A percentile compares a stretch with the other conserved stretches of the same genome.
Conservation (phyloP, 2,113 vertebrate genomes). For the Myodes glareolus region DNA sequence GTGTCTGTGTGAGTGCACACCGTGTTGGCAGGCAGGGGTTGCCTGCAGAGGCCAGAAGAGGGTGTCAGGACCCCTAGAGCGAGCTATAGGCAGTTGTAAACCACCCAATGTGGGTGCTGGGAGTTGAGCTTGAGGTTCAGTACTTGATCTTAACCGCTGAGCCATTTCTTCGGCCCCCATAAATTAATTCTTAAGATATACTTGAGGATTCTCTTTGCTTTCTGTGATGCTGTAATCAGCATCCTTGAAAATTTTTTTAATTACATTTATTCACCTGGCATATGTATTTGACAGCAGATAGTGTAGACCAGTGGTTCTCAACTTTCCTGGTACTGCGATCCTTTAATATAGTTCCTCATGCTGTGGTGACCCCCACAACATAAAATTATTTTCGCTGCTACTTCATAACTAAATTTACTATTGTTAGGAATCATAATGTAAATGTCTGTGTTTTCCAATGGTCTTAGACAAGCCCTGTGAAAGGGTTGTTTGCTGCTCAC, state of each 20-base stretch:
- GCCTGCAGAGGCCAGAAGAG: not conserved
- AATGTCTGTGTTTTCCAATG: not conserved
- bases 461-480: not conserved
- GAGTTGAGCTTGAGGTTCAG: not conserved
- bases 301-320: not conserved
- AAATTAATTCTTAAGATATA: not conserved
- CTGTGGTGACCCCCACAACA: not conserved
- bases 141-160: not conserved
- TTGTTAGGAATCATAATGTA: not conserved
- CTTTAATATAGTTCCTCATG: not conserved
- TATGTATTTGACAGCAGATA: not conserved
- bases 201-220: not conserved
- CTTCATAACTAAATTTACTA: not conserved
- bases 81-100: not conserved
- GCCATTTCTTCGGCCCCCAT: not conserved
- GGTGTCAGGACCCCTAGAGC: not conserved
- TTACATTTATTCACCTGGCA: not conserved
- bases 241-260: not conserved
- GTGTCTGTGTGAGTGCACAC: not conserved
- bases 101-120: not conserved
- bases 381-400: not conserved
- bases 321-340: not conserved
- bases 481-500: not conserved
- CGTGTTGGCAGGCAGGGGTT: not conserved
- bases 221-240: not conserved